Evolutionary conservation across 2,797 vertebrate species (phyloP).

Genomic region (Steatocranus sp.): DNA sequence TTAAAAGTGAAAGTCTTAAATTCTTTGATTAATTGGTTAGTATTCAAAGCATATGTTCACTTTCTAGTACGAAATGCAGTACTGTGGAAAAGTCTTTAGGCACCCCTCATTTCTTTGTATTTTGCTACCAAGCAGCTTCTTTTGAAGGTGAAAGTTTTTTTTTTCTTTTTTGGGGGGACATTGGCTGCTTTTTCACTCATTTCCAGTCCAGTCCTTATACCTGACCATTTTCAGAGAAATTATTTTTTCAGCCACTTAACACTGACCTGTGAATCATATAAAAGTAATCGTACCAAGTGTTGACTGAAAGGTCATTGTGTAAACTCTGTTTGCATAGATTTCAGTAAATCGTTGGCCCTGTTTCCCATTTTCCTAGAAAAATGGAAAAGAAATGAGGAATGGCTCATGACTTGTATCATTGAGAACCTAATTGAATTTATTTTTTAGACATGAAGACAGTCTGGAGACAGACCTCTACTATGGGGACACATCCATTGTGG

Average conservation of each 20-base stretch:
- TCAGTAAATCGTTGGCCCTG: not conserved
- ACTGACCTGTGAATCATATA: not conserved
- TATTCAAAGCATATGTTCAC: conserved; percentile 20
- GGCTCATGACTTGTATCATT: not conserved
- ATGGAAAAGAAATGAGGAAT: not conserved
- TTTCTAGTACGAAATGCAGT: conserved; percentile 8
- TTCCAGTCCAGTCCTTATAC: not conserved
- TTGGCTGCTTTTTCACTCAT: not conserved
- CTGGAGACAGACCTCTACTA: not conserved
- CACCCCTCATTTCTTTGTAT: not conserved
- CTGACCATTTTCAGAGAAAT: not conserved
- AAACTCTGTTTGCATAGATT: not conserved
- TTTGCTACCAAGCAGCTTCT: not conserved
- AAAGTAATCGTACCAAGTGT: not conserved
- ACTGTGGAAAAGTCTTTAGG: not conserved
- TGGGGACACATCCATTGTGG: not conserved
- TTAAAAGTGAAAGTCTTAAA: conserved; percentile 21
- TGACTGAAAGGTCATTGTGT: not conserved
- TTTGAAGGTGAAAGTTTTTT: accelerated
- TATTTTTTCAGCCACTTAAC: not conserved
- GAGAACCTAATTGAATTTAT: not conserved
- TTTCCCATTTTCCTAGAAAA: not conserved
- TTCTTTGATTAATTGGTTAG: conserved; percentile 34
- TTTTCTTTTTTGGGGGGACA: not conserved
- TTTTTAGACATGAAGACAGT: not conserved